These are phyloP conservation scores for Protaetia brevitarsis DNA, from an alignment of 1,140 invertebrate species.

Conservation along the genomic window DNA sequence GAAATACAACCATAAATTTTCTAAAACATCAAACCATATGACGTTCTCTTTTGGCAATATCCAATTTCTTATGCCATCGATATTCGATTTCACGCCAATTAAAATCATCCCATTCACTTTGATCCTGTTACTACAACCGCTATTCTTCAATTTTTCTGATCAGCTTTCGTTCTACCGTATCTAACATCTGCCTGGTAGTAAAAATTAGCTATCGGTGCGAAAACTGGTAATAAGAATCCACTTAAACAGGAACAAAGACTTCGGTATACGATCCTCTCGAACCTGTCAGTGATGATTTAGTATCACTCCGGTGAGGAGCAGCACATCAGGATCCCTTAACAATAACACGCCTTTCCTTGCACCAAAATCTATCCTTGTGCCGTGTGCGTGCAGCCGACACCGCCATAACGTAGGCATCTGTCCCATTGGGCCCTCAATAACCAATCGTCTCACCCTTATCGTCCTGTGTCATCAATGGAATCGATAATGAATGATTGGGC, in stretches of 20 bases:
- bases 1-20: not conserved
- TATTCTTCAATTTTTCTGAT: not conserved
- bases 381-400: conserved; percentile 7
- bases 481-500: conserved; percentile 6
- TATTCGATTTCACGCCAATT: conserved; percentile 10
- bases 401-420: conserved; percentile 10
- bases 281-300: conserved; percentile 14
- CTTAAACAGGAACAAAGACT: conserved; percentile 6
- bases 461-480: not conserved
- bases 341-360: conserved; percentile 7
- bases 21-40: not conserved
- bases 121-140: too few species aligned
- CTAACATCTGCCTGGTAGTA: not conserved
- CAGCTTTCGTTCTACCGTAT: not conserved
- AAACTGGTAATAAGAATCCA: not conserved
- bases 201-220: not conserved
- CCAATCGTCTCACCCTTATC: conserved; percentile 15
- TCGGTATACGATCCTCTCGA: not conserved
- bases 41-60: not conserved
- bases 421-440: conserved; percentile 4
- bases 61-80: too few species aligned
- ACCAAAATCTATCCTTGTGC: not conserved
- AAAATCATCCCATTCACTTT: not conserved
- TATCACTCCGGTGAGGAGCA: too few species aligned
- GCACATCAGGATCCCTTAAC: not conserved